phyloP scores from a whole-genome alignment of 2,113 vertebrate genomes.

The Dasypus novemcinctus region DNA sequence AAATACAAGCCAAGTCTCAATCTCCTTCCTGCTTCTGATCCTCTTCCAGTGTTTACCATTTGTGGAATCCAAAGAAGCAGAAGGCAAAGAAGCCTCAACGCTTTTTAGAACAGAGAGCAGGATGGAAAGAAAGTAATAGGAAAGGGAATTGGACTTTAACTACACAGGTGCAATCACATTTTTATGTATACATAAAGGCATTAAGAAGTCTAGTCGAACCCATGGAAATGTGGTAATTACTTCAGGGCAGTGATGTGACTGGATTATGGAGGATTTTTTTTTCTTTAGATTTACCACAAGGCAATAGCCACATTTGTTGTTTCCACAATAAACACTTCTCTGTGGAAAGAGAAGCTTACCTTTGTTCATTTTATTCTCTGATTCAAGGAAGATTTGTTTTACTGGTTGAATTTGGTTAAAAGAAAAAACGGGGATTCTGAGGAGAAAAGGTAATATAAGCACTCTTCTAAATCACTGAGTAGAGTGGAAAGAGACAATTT shows the following conservation, averaged over 20 bases:
- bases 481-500: neutral
- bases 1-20: neutral
- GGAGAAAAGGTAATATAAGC: neutral
- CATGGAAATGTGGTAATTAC: neutral
- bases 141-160: neutral
- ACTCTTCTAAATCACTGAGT: neutral
- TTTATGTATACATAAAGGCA: neutral
- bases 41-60: neutral
- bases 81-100: accelerated
- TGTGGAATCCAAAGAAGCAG: neutral
- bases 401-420: neutral
- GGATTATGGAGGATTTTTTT: neutral
- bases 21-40: neutral
- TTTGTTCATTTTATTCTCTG: neutral
- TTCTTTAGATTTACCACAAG: neutral
- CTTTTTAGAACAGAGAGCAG: neutral
- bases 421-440: neutral
- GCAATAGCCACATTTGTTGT: neutral
- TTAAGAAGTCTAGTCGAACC: neutral
- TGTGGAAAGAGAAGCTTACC: neutral
- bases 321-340: neutral
- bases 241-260: neutral
- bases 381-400: neutral
- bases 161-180: too few relatives aligned
- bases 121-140: neutral